Base-by-base conservation (phyloP, 2,113 vertebrate genomes). In the Cyprinodon brontotheroides region DNA sequence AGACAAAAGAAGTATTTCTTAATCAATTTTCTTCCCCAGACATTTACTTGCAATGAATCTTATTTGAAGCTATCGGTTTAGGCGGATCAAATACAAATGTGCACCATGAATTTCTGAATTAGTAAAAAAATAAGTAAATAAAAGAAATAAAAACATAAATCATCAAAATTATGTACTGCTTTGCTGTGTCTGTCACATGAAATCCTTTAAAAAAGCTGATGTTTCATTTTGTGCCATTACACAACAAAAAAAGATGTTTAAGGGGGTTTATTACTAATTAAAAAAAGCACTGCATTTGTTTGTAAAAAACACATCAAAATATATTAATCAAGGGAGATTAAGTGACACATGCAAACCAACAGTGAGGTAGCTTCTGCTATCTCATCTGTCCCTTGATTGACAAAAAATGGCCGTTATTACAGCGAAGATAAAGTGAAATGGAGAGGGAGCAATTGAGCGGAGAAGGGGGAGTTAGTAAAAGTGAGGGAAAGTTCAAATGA, bases 401-500 rank as follows among this genome's bases (percentile, higher is more conserved):
- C 70, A 75, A 90, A 75, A 84, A 86, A 74, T 78, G 61, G 62
- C 3, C 15, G 74, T 82, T 86, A 91, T 89, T 82, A 86, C 84
- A 86, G 63, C 3, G 64, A 82, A 57, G 77, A 89, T 85, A 72
- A 84, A 89, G 84, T 71, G 73, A 82, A 78, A 84, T 72, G 69
- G 73, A 64, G 77, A 83, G 65, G 11, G n/a, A 65, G 70, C 8
- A 36, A 70, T 50, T 5, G 73, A 86, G 83, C 38, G 63, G 81
- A 73, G 71, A 14, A 85, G 64, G 63, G 72, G 77, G 86, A 81
- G 83, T 61, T 65, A 77, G 87, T 69, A 37, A 81, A 73, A 83
- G 85, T 72, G 76, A 65, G 85, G 75, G 75, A 29, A 68, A 81
- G 82, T 89, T 91, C 86, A 89, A 78, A 91, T 65, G 84, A 91